Evolutionary conservation across 2,888 invertebrate species (phyloP), one percentile per base, ranked within the genome.

Genomic region (Opisthograptis luteolata): DNA sequence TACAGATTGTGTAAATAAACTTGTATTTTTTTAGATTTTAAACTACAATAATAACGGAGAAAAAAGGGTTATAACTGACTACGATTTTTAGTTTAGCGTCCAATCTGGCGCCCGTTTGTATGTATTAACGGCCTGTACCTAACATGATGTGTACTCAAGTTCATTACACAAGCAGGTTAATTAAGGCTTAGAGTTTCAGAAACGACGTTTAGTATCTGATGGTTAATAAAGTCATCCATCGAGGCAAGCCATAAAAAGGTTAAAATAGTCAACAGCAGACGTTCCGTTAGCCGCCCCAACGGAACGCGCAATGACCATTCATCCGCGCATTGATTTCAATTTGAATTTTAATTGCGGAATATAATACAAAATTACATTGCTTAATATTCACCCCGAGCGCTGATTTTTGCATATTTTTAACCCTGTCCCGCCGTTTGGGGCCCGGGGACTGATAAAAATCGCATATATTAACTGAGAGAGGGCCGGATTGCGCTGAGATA

Each of bases 271-370:
- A 39, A 15, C 30, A 30, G 28, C 9, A 22, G 34, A 8, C 14
- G 22, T 3, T 1, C 35, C 34, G 35, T 9, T 10, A 9, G 5
- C 0, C 12, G 10, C 28, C 42, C 35, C 30, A n/a, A 8, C n/a
- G 25, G 19, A 31, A 25, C 56, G 48, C 66, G 54, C 55, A 64
- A 68, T 58, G 68, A 54, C 67, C 78, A 77, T 81, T 82, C 84
- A 80, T 76, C 76, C 81, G 76, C 76, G 87, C 90, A 90, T 90
- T 90, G 91, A 89, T 91, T 91, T 91, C 91, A 91, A 91, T 91
- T 91, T 91, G 83, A 90, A 91, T 89, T 88, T 91, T 91, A 91
- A 91, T 91, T 88, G 89, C 70, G 76, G 84, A 87, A 90, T 91
- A 91, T 91, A 89, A 87, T 84, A 84, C 83, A 85, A 86, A 87